Evolutionary conservation across 2,113 vertebrate genomes (phyloP), one percentile per base, ranked within the genome.

Genomic region (Astatoreochromis straeleni): DNA sequence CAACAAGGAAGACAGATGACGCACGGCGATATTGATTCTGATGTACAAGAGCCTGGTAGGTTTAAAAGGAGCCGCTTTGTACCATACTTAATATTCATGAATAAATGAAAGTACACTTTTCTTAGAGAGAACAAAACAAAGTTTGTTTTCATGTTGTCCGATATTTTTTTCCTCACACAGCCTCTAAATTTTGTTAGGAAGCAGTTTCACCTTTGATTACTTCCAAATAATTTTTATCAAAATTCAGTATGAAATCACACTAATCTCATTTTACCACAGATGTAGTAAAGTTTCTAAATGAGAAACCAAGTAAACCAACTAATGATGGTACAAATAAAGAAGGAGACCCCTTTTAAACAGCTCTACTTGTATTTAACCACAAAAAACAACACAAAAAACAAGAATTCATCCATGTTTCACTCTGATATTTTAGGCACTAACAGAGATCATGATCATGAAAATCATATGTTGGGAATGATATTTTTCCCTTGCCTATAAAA

Each of bases 61-160:
- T 91, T 93, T 90, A 92, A 91, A 91, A 86, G 85, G 87, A 85
- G 81, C 13, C 11, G 40, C 84, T 91, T 88, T 60, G 85, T 86
- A 79, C 83, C 49, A 85, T 24, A 29, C 14, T 70, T 33, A 31
- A 33, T 19, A 78, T 51, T 78, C 45, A 24, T 9, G 63, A 45
- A 13, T 10, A 53, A 54, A 47, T 42, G 2, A 70, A 83, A 21
- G 35, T 8, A 26, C 24, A 5, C 3, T 38, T 53, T 82, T 55
- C 40, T 49, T 7, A 19, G 9, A 75, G 24, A 47, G 24, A 29
- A 47, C 14, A 47, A 75, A 73, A 45, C 33, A 45, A 47, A 29
- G 42, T 49, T 51, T 49, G 24, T n/a, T 29, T 75, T 75, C 42
- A 47, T 49, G 24, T 31, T 31, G 70, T 49, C 70, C 19, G 45